A percentile compares a stretch with the other conserved stretches of the same genome.
Evolutionary conservation across 2,113 vertebrate genomes (phyloP).

Genomic region (Heterotis niloticus): DNA sequence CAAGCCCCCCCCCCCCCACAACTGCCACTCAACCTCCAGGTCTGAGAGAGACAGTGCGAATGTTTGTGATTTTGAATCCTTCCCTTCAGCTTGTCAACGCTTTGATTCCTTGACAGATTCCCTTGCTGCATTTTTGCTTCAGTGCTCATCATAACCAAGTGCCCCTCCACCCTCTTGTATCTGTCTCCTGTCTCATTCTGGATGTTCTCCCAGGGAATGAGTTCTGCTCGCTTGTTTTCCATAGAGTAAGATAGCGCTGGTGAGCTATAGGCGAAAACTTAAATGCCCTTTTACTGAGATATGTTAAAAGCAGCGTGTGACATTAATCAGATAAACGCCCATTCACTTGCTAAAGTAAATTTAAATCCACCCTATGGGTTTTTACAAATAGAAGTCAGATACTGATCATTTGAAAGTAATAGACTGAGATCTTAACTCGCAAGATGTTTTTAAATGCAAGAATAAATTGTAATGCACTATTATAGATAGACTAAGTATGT

Average conservation of each 20-base stretch:
- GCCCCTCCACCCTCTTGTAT: conserved; percentile 53
- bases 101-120: conserved; percentile 71
- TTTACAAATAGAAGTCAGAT: conserved; percentile 11
- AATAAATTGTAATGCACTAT: neutral
- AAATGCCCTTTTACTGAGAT: conserved; percentile 50
- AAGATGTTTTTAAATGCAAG: neutral
- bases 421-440: neutral
- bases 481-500: neutral
- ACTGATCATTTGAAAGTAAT: conserved; percentile 18
- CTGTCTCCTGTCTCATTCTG: conserved; percentile 61
- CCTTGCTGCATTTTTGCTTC: conserved; percentile 65
- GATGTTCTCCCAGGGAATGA: conserved; percentile 58
- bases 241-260: conserved; percentile 54
- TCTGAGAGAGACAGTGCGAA: conserved; percentile 47
- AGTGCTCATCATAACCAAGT: conserved; percentile 58
- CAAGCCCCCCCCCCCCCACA: conserved; percentile 45
- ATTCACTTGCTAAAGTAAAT: conserved; percentile 10
- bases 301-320: neutral
- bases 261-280: conserved; percentile 53
- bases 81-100: conserved; percentile 63
- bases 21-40: conserved; percentile 27
- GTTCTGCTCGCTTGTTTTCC: conserved; percentile 53
- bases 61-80: conserved; percentile 62
- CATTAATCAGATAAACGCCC: neutral
- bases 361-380: conserved; percentile 10